Evolutionary conservation across 2,113 vertebrate species (phyloP), one percentile per base, ranked within the genome.

Genomic region (Telmatochromis brachygnathus): DNA sequence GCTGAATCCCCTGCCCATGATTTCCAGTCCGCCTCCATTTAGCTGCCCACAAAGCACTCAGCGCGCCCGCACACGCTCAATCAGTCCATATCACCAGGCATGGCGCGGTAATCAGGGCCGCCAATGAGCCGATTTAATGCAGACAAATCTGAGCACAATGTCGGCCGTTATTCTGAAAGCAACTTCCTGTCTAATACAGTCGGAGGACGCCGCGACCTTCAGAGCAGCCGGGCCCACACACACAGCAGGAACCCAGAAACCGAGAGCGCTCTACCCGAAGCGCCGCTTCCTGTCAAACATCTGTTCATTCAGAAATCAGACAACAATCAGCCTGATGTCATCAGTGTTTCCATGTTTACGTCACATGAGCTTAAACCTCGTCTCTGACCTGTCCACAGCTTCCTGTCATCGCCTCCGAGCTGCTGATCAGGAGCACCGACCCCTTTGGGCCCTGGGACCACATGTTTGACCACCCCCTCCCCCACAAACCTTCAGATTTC

Each of bases 31-130:
- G 12, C 86, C 62, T 92, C 93, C 92, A 92, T 91, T 92, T 90
- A 89, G 68, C 87, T 79, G 89, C 90, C 94, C 93, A 95, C 94
- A 95, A 94, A 90, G 84, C 88, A 83, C 91, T 90, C 83, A 87
- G 87, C 45, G 12, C 84, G 53, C 91, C 93, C 90, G 77, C 92
- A 86, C 91, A 89, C 87, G 79, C 83, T 93, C 86, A 81, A 87
- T 90, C 91, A 86, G 85, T 65, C 83, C 30, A 86, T 89, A 93
- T 89, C 93, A 70, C 30, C 7, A 33, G 5, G 49, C 68, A 70
- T 21, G 30, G 51, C 82, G 84, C 84, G 90, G 91, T 79, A 94
- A 96, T 94, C 94, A 84, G 84, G 26, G 84, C 80, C 5, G 88
- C 88, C 92, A 92, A 94, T 92, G 87, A 95, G 92, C 68, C 1